Base-by-base conservation (phyloP, 2,888 invertebrate genomes). In the Rotaria macrura region DNA sequence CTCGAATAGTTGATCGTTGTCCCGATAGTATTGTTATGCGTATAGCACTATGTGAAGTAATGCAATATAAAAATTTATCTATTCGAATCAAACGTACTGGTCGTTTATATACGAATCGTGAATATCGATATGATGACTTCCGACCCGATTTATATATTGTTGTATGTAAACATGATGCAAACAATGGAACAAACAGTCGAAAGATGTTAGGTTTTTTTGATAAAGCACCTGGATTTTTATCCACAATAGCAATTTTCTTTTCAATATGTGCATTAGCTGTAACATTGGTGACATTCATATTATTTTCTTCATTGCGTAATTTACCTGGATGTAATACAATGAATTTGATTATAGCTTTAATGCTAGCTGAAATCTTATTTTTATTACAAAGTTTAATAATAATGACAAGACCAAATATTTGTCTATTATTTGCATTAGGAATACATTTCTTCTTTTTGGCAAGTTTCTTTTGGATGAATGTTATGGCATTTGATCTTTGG, bases 381-480 rank as follows among this genome's bases (percentile, higher is more conserved):
- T 87, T 91, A 38, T 1, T 88, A 87, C 88, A 88, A 0, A 89
- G 89, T 88, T 85, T 88, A 47, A 83, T 85, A 52, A 83, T 49
- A 29, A 29, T 49, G n/a, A 47, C 87, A 20, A 85, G 87, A 10
- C 34, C 55, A 17, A 85, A 85, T 1, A 87, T 88, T 14, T 91
- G 91, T 87, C 88, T 88, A 10, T 92, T 93, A 5, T 90, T 94
- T 85, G 93, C 93, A 4, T 91, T 93, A 87, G 92, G 93, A 7
- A 90, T 94, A 85, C 93, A 94, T 88, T 94, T 93, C 88, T 91
- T 93, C 57, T 92, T 93, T 86, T 91, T 94, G 85, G 93, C 93
- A 84, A 93, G 93, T n/a, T 93, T 93, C 87, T 93, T 93, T 88
- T 94, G 94, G 94, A 92, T 94, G 90, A 92, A 93, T 85, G 92